A percentile compares a stretch with the other conserved stretches of the same genome.
Evolutionary conservation across 2,888 invertebrate species (phyloP).

Genomic region (Octodonta nipae): DNA sequence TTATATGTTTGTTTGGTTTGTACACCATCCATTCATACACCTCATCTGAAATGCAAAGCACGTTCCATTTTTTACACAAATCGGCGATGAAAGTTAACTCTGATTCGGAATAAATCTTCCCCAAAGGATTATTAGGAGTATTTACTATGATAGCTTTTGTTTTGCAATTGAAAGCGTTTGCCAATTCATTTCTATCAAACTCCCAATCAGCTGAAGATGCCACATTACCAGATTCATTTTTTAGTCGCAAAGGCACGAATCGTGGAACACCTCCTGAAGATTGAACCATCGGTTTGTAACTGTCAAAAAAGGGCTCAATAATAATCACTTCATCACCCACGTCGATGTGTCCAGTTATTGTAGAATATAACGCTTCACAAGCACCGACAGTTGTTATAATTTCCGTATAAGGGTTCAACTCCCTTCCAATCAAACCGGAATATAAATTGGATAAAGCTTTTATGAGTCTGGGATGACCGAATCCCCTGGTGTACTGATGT

Average conservation of each 20-base stretch:
- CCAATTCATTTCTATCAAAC: constrained; percentile 69
- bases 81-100: constrained; percentile 71
- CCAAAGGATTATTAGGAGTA: constrained; percentile 94
- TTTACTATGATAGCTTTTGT: constrained; percentile 95
- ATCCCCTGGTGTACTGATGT: constrained; percentile 89
- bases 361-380: constrained; percentile 81
- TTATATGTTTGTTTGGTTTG: constrained; percentile 66
- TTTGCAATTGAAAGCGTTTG: constrained; percentile 63
- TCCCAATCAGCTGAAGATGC: too few species aligned
- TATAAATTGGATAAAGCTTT: constrained; percentile 75
- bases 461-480: constrained; percentile 83
- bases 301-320: constrained; percentile 97
- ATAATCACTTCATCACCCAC: constrained; percentile 86
- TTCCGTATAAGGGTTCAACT: constrained; percentile 76
- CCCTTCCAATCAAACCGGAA: constrained; percentile 56
- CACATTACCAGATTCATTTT: too few species aligned
- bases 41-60: constrained; percentile 86
- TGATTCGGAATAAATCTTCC: constrained; percentile 66
- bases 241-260: constrained; percentile 75
- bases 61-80: constrained; percentile 84
- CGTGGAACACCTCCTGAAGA: constrained; percentile 75
- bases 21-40: constrained; percentile 97
- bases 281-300: constrained; percentile 88
- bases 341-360: constrained; percentile 63
- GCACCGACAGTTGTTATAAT: constrained; percentile 84